These are phyloP conservation scores for Ceraclea dissimilis DNA, from an alignment of 2,888 invertebrate species.

Conservation along the genomic window DNA sequence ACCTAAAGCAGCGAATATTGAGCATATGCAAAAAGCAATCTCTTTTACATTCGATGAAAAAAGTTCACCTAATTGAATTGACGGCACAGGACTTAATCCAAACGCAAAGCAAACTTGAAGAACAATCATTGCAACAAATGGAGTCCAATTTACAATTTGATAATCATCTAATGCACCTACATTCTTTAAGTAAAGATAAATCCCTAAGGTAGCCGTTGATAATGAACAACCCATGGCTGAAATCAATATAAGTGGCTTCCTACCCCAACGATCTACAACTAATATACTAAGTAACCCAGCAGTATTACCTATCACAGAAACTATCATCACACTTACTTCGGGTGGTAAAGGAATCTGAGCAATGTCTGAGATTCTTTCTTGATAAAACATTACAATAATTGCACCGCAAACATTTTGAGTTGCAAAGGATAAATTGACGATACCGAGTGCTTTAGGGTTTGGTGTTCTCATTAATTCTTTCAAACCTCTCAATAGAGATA, in stretches of 20 bases:
- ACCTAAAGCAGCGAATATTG: slow-evolving; percentile 35
- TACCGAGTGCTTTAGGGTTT: slow-evolving; percentile 16
- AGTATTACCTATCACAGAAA: slow-evolving; percentile 7
- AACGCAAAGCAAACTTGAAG: slow-evolving; percentile 14
- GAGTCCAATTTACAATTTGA: slow-evolving; percentile 13
- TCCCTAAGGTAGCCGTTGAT: slow-evolving; percentile 9
- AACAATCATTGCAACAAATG: slow-evolving; percentile 8
- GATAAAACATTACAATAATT: slow-evolving; percentile 17
- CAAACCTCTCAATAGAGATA: slow-evolving; percentile 4
- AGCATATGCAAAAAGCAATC: slow-evolving; percentile 15
- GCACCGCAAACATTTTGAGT: slow-evolving; percentile 21
- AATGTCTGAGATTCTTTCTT: slow-evolving; percentile 15
- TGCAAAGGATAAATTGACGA: slow-evolving; percentile 11
- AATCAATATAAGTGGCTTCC: slow-evolving; percentile 17
- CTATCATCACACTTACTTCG: slow-evolving; percentile 16
- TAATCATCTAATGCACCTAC: slow-evolving; percentile 4
- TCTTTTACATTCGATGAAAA: slow-evolving; percentile 20
- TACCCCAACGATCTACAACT: slow-evolving; percentile 20
- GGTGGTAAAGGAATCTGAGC: slow-evolving; percentile 17
- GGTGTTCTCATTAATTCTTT: slow-evolving; percentile 16
- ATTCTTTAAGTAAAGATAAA: slow-evolving; percentile 8
- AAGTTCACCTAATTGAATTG: slow-evolving; percentile 20
- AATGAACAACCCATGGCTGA: slow-evolving; percentile 14
- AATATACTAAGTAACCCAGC: slow-evolving; percentile 12
- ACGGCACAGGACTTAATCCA: slow-evolving; percentile 19